These are phyloP conservation scores for Labroides dimidiatus DNA, from an alignment of 2,797 vertebrate species.

Conservation along the genomic window DNA sequence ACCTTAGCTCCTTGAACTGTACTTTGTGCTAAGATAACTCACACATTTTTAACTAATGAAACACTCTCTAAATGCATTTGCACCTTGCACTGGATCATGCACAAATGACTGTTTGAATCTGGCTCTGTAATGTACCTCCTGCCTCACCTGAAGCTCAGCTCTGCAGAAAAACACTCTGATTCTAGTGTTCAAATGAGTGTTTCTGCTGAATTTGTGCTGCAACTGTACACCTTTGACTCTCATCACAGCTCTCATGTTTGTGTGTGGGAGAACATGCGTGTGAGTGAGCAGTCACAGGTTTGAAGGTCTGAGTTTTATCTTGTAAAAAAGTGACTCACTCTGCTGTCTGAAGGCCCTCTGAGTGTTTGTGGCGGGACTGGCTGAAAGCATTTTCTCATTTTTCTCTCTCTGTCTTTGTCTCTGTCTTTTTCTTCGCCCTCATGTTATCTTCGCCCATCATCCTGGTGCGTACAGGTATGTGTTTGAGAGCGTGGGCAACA, in stretches of 20 bases:
- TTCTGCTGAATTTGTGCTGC: slow-evolving; percentile 2
- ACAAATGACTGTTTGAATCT: background rate
- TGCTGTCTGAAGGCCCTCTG: slow-evolving; percentile 26
- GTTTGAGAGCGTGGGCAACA: slow-evolving; percentile 91
- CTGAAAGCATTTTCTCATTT: slow-evolving; percentile 45
- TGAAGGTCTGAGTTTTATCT: slow-evolving; percentile 33
- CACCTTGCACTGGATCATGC: background rate
- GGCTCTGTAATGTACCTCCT: background rate
- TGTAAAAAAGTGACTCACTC: slow-evolving; percentile 68
- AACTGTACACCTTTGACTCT: slow-evolving; percentile 4
- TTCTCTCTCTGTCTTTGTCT: slow-evolving; percentile 12
- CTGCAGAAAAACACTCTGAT: background rate
- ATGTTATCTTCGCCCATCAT: slow-evolving; percentile 31
- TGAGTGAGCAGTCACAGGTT: background rate
- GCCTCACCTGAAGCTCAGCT: slow-evolving; percentile 6
- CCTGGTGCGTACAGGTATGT: slow-evolving; percentile 82
- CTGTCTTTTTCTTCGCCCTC: slow-evolving; percentile 7
- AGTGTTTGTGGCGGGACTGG: slow-evolving; percentile 33
- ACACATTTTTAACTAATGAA: background rate
- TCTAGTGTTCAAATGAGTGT: slow-evolving; percentile 16
- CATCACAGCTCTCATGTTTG: slow-evolving; percentile 12
- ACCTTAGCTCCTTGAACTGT: background rate
- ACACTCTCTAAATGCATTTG: background rate
- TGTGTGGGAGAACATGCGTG: slow-evolving; percentile 8
- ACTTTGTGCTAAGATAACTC: background rate